Base-by-base conservation (phyloP, 2,888 invertebrate genomes). In the Melieria crassipennis region DNA sequence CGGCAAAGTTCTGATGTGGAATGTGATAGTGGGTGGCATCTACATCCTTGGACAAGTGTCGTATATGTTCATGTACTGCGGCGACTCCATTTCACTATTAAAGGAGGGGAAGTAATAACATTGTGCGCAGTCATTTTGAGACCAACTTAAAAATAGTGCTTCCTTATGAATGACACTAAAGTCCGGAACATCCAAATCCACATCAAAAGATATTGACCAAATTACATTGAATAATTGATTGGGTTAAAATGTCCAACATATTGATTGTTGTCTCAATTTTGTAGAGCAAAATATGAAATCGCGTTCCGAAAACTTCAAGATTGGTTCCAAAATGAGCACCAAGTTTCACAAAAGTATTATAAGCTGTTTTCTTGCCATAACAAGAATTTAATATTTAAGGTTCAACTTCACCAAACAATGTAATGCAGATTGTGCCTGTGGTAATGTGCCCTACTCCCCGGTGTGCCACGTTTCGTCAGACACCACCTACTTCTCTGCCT, bases 401-500 rank as follows among this genome's bases (percentile, higher is more conserved):
- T 84, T 89, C 73, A 88, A 90, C 77, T 81, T 91, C 55, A 88
- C 87, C 1, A 83, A 85, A 1, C 74, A 78, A 0, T 92, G 92
- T 81, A 92, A 92, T 82, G 71, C 77, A 2, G 88, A 88, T 64
- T 92, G 92, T 81, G 87, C 87, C 48, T 92, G 92, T 81, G 87
- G 87, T 4, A 84, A 86, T 30, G 87, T 90, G 6, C 89, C 89
- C 74, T 92, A 91, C 82, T 88, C 90, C 4, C 92, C 92, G 0
- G 90, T 92, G 0, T 92, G 92, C 78, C 89, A 90, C 75, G 87
- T 87, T 56, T 84, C 88, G 11, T 88, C 87, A 0, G 87, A 85
- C 66, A 88, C 88, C 11, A 91, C 92, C 1, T 93, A 88, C 79
- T 93, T 91, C 83, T 92, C 92, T 0, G 90, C 93, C 0, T 93